phyloP scores from a whole-genome alignment of 1,140 invertebrate genomes.

The Anastrepha obliqua region DNA sequence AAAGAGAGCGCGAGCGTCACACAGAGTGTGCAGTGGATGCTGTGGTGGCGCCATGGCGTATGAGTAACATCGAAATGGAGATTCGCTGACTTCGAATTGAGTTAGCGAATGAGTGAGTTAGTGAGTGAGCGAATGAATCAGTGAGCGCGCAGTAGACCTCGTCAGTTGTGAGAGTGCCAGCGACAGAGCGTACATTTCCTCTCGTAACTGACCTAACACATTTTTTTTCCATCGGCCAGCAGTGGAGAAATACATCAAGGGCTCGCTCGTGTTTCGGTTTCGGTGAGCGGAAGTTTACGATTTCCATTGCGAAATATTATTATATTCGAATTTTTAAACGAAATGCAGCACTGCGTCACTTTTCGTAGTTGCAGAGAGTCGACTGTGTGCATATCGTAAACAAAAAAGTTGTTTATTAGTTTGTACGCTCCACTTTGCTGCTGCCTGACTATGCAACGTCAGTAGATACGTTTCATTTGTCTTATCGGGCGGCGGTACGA shows the following conservation, averaged over 20 bases:
- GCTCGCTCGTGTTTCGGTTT: not conserved
- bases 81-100: not conserved
- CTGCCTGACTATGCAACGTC: not conserved
- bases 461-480: constrained; percentile 5
- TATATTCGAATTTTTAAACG: constrained; percentile 30
- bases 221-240: not conserved
- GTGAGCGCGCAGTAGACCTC: not conserved
- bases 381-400: not conserved
- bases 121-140: not conserved
- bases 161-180: not conserved
- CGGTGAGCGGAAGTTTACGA: not conserved
- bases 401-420: not conserved
- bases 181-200: not conserved
- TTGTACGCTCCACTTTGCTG: not conserved
- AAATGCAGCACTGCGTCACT: not conserved
- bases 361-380: not conserved
- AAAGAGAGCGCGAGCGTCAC: not conserved
- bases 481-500: not conserved
- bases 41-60: not conserved
- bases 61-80: not conserved
- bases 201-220: constrained; percentile 26
- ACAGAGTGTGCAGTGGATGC: not conserved
- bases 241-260: not conserved
- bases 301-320: not conserved
- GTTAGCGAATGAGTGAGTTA: not conserved